Base-by-base conservation (phyloP, 2,113 vertebrate species). In the Clarias macrocephalus region DNA sequence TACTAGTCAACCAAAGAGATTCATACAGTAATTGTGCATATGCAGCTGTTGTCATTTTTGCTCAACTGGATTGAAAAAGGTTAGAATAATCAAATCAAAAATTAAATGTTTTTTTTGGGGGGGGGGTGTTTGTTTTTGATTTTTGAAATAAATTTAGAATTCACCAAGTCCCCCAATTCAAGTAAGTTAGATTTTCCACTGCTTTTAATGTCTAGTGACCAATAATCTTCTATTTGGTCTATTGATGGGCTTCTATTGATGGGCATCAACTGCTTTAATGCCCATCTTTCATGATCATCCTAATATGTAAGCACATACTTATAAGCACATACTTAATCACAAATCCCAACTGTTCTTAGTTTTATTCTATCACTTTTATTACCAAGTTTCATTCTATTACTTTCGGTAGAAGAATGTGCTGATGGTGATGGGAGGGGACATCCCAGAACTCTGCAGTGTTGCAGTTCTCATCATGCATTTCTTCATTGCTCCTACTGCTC, bases 401-500 rank as follows among this genome's bases (percentile, higher is more conserved):
- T 59, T 83, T 75, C 37, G 59, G 79, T 70, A 73, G 54, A 86
- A 30, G 75, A 52, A 65, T 52, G 76, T 16, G 5, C 81, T 91
- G 87, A 91, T 9, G 88, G 8, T 90, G 83, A 91, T 89, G 11
- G 18, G 54, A 65, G 75, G 33, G 16, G 90, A 90, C 84, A 81
- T 80, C 76, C 28, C 37, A 52, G 42, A 86, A 60, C 60, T 76
- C 52, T 84, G 83, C 25, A 62, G 86, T 85, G 60, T 42, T 23
- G 88, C 88, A 88, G 1, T 77, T 94, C 92, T 94, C 94, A 92
- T 92, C 90, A 94, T 87, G 95, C 86, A 91, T 76, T 90, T 54
- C 85, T 77, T 93, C 92, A 93, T 93, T 93, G 92, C 95, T 92
- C 94, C 93, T 93, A 92, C 93, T 91, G 92, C 95, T 92, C 90